Base-by-base conservation (phyloP, 2,888 invertebrate species). In the Polydrusus pterygomalis region DNA sequence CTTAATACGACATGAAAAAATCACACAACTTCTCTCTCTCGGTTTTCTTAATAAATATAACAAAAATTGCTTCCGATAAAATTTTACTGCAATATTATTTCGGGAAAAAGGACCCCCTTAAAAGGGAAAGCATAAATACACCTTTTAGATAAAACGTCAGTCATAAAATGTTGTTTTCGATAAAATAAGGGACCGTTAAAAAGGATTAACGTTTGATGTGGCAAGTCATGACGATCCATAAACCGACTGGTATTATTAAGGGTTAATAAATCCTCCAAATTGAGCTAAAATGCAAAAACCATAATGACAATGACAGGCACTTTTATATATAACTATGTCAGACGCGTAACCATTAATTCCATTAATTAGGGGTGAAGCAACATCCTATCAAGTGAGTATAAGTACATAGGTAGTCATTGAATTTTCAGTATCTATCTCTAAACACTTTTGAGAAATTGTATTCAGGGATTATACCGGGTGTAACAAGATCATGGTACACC, bases 221-320 rank as follows among this genome's bases (percentile, higher is more conserved):
- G 43, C 43, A 43, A 13, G 43, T 43, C n/a, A 43, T n/a, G 43
- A 43, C n/a, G 43, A 43, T 43, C 43, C n/a, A 43, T n/a, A 43
- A 43, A 7, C 13, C 10, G 43, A 11, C n/a, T 5, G 43, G n/a
- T 13, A 10, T n/a, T 43, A 43, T 43, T 43, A n/a, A 13, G 43
- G 43, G 43, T 11, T 43, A 13, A 43, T 43, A 43, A 40, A 43
- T 43, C 43, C 30, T 34, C n/a, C 43, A 11, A 43, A 43, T 43
- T 11, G n/a, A 43, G n/a, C n/a, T 43, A 6, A 43, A 43, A 43
- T 43, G 43, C 43, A n/a, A 43, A n/a, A 43, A 43, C 43, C 11
- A 1, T 43, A 3, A 43, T 56, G 56, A 34, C 34, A 56, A 43
- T 56, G 34, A 56, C 15, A 56, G 9, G 15, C 15, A 25, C 13